These are phyloP conservation scores for Nasonia oneida DNA, from an alignment of 2,888 invertebrate species.

Conservation along the genomic window DNA sequence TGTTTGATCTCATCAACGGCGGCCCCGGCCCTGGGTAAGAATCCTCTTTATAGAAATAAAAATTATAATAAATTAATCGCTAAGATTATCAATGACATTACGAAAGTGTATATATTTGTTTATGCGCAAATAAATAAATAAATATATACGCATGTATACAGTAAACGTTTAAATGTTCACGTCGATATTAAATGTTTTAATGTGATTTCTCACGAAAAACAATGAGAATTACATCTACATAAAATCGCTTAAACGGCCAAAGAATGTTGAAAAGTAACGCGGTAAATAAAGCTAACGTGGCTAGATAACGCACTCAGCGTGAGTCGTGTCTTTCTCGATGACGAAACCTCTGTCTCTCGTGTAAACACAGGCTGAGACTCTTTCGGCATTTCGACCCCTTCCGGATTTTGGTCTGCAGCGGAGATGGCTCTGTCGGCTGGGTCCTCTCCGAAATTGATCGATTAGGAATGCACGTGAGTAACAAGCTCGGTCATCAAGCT, in stretches of 20 bases:
- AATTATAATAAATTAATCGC: neutral
- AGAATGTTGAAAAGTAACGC: neutral
- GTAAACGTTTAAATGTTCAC: slow-evolving; percentile 13
- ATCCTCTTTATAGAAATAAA: slow-evolving; percentile 29
- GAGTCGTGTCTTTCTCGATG: slow-evolving; percentile 26
- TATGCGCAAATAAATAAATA: slow-evolving; percentile 20
- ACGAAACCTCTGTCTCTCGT: slow-evolving; percentile 44
- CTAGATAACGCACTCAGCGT: neutral
- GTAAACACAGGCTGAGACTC: slow-evolving; percentile 85
- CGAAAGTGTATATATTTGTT: slow-evolving; percentile 16
- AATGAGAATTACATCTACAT: neutral
- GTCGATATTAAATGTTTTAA: slow-evolving; percentile 6
- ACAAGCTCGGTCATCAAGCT: slow-evolving; percentile 33
- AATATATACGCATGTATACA: slow-evolving; percentile 14
- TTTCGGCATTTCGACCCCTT: slow-evolving; percentile 98
- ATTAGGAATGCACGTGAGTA: slow-evolving; percentile 95
- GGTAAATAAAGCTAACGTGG: neutral
- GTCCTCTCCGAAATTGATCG: slow-evolving; percentile 97
- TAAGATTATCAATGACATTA: neutral
- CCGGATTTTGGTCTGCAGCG: slow-evolving; percentile 97
- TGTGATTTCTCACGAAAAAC: slow-evolving; percentile 20
- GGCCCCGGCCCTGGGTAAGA: slow-evolving; percentile 90
- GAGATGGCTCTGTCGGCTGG: slow-evolving; percentile 99
- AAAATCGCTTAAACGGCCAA: neutral
- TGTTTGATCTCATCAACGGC: slow-evolving; percentile 96